Evolutionary conservation across 35 echinoderm and acorn worm genomes (phyloP).

Genomic region (Amphiura filiformis): DNA sequence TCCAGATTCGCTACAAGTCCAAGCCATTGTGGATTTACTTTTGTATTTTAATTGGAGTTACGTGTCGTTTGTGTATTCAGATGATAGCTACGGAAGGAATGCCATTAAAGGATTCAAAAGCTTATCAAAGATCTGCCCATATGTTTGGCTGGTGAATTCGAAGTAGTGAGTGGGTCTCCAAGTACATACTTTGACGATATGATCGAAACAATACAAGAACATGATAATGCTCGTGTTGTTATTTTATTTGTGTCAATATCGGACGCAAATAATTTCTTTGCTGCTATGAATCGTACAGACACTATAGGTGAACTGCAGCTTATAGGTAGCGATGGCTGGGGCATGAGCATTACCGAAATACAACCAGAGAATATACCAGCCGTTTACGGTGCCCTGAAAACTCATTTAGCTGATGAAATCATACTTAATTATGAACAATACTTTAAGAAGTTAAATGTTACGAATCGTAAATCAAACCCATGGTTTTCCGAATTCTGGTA

Average conservation of each 20-base stretch:
- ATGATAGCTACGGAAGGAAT: conserved; percentile 68
- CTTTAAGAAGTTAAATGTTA: conserved; percentile 12
- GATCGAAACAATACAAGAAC: conserved; percentile 14
- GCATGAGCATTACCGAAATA: conserved; percentile 61
- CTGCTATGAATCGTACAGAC: neutral
- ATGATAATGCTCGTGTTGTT: conserved; percentile 42
- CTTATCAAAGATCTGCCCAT: neutral
- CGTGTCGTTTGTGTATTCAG: conserved; percentile 64
- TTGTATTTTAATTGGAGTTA: conserved; percentile 58
- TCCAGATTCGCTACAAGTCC: conserved; percentile 56
- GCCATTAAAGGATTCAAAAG: conserved; percentile 17
- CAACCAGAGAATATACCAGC: neutral
- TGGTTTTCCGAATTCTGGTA: conserved; percentile 41
- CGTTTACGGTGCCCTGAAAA: conserved; percentile 50
- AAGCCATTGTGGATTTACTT: conserved; percentile 61
- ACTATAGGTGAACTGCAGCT: conserved; percentile 26
- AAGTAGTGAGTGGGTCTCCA: neutral
- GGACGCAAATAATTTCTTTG: conserved; percentile 41
- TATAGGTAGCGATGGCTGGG: conserved; percentile 79
- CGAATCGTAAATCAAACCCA: conserved; percentile 31
- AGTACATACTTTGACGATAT: conserved; percentile 37
- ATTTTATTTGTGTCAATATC: conserved; percentile 38
- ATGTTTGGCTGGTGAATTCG: conserved; percentile 20
- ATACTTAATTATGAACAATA: conserved; percentile 45
- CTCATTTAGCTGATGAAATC: conserved; percentile 24